Percentiles rank a stretch among this genome's conserved stretches.
Evolutionary conservation across 2,113 vertebrate species (phyloP).

Genomic region (Rhabdornis inornatus): DNA sequence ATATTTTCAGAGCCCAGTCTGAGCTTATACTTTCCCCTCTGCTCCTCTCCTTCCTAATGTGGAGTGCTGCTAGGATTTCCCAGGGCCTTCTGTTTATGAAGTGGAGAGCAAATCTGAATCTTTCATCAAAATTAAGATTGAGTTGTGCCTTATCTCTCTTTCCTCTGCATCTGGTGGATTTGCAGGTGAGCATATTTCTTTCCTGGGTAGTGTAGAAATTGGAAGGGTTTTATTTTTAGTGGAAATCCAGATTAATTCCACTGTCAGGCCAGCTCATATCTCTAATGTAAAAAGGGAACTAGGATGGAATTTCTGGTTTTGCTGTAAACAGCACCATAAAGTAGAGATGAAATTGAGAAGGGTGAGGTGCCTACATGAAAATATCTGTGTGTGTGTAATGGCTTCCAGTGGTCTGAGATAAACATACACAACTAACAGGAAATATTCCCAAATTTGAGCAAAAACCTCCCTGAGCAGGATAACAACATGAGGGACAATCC

Average conservation of each 20-base stretch:
- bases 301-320: background rate
- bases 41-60: background rate
- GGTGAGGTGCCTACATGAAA: background rate
- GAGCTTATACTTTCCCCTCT: background rate
- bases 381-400: background rate
- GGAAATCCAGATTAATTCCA: background rate
- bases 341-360: background rate
- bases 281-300: background rate
- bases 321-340: background rate
- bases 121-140: background rate
- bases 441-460: background rate
- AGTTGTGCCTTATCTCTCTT: background rate
- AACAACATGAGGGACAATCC: rapidly evolving
- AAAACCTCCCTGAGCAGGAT: background rate
- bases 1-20: background rate
- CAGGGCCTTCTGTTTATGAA: background rate
- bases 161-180: background rate
- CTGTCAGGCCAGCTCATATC: background rate
- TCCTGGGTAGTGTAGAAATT: background rate
- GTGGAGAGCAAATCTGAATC: background rate
- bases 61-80: background rate
- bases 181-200: background rate
- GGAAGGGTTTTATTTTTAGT: background rate
- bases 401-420: background rate
- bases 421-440: background rate